Evolutionary conservation across 1,140 invertebrate species (phyloP), one percentile per base, ranked within the genome.

Genomic region (Phenacoccus solenopsis): DNA sequence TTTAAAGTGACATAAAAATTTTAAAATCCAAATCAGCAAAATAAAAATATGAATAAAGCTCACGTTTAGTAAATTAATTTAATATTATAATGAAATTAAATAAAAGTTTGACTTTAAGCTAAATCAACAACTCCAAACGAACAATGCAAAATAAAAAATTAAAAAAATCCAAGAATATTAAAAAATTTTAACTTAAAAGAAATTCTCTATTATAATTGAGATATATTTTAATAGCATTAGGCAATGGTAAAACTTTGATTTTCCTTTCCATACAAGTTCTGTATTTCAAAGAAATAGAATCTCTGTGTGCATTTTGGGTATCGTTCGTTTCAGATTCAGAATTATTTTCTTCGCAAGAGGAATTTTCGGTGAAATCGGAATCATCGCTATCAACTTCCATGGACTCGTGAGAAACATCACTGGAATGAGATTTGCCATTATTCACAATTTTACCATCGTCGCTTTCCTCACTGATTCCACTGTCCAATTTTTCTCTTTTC

Each of bases 341-440:
- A 64, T 10, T 1, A 20, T 27, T 9, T 20, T 24, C 25, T 64
- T 64, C 59, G 25, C 25, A 25, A 27, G 59, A 64, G 4, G 59
- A 24, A 64, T 64, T 10, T 10, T 64, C 59, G 25, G 22, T 64
- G 16, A 64, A 64, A 20, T 64, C 59, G 25, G 59, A 64, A 64
- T 64, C 59, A 16, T 64, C 59, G 59, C 59, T 64, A 10, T 64
- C 59, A 20, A 64, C 20, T 24, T 64, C 59, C 59, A 64, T 64
- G 7, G 20, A 5, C 25, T 64, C 59, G 20, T 49, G 12, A 25
- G 59, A 64, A 5, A 24, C 59, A 10, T 4, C 21, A 25, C 9
- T 1, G 9, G 59, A 25, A 3, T 20, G 25, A 24, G 2, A 20
- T 10, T 25, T 64, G 16, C 59, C 20, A 13, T 5, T 2, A 7